Percentiles rank a stretch among this genome's conserved stretches.
These are phyloP conservation scores for Phylloscopus whistleri DNA, from an alignment of 2,113 vertebrate genomes.

Conservation along the genomic window DNA sequence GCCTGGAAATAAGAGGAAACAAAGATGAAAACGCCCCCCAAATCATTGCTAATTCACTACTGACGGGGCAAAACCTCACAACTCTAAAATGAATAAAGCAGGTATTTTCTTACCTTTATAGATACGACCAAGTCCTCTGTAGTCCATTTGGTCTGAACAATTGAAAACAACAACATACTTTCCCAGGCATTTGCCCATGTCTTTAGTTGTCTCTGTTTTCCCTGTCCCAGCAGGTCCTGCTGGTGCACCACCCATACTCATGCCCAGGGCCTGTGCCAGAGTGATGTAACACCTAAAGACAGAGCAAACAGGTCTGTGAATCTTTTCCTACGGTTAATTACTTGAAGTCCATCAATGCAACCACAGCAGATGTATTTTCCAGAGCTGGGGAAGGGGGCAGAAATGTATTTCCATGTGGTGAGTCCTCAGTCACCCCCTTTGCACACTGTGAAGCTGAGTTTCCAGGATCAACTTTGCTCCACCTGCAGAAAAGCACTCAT, in stretches of 20 bases:
- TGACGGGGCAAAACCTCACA: background rate
- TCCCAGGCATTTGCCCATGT: conserved; percentile 74
- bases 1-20: background rate
- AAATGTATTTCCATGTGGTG: background rate
- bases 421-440: background rate
- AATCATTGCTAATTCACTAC: background rate
- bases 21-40: background rate
- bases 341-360: background rate
- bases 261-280: conserved; percentile 69
- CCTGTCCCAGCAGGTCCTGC: conserved; percentile 73
- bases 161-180: conserved; percentile 76
- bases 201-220: conserved; percentile 75
- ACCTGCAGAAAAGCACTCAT: background rate
- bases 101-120: conserved; percentile 67
- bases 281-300: conserved; percentile 70
- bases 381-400: background rate
- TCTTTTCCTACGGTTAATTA: background rate
- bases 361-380: background rate
- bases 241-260: conserved; percentile 74
- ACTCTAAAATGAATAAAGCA: background rate
- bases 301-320: background rate
- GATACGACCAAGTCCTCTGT: conserved; percentile 72
- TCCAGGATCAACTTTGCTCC: background rate
- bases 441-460: background rate
- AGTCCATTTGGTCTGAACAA: conserved; percentile 76